These are phyloP conservation scores for Drosophila lacicola DNA, from an alignment of 2,888 invertebrate species.

Conservation along the genomic window DNA sequence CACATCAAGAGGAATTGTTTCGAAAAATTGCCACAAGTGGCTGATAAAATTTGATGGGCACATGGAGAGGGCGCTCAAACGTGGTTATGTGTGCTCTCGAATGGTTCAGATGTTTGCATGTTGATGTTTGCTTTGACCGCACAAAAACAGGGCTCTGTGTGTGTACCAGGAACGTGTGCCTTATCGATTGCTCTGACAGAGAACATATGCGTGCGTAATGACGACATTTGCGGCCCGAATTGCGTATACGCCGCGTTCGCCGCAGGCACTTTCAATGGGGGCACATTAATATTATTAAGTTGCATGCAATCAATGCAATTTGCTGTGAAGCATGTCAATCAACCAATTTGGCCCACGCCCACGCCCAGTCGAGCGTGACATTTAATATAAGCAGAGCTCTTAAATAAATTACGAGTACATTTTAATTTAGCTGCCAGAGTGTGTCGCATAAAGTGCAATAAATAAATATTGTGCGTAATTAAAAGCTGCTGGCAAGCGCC, in stretches of 20 bases:
- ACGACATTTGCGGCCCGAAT: conserved; percentile 58
- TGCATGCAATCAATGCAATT: conserved; percentile 72
- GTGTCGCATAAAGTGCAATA: conserved; percentile 34
- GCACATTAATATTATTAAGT: conserved; percentile 67
- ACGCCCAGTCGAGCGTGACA: not conserved
- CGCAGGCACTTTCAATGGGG: conserved; percentile 40
- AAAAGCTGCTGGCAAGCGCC: conserved; percentile 49
- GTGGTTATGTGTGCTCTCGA: conserved; percentile 19
- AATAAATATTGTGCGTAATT: conserved; percentile 57
- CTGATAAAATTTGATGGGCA: conserved; percentile 72
- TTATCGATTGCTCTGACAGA: conserved; percentile 62
- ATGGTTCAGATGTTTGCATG: conserved; percentile 30
- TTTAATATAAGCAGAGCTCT: conserved; percentile 4
- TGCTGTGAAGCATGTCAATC: conserved; percentile 44
- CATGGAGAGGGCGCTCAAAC: conserved; percentile 32
- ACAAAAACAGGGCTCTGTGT: not conserved
- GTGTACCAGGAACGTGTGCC: conserved; percentile 25
- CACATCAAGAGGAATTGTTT: conserved; percentile 61
- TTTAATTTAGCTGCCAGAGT: conserved; percentile 21
- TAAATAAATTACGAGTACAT: conserved; percentile 41
- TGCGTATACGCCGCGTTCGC: conserved; percentile 60
- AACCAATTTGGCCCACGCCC: conserved; percentile 3
- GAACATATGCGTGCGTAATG: conserved; percentile 42
- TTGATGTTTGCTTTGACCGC: conserved; percentile 49
- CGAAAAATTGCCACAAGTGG: conserved; percentile 73